Percentiles rank a stretch among this genome's conserved stretches.
Conservation (phyloP, 2,888 invertebrate species). For the Idaea dimidiata region DNA sequence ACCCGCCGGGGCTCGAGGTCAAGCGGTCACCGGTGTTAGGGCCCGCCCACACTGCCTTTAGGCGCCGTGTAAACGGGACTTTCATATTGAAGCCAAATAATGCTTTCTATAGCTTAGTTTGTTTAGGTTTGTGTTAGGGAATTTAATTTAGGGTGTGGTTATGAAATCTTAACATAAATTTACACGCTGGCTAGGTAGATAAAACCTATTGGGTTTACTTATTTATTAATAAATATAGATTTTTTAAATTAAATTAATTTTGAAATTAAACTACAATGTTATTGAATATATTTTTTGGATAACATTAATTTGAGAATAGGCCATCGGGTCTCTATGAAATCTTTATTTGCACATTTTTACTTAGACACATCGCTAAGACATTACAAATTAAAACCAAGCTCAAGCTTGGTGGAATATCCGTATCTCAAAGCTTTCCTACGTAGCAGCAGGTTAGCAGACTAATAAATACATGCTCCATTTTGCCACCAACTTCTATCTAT, state of each 20-base stretch:
- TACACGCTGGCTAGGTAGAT: too few relatives aligned
- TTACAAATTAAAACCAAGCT: too few relatives aligned
- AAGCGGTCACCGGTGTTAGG: constrained; percentile 67
- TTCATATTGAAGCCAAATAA: constrained; percentile 13
- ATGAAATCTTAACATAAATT: not conserved
- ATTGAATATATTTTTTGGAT: too few relatives aligned
- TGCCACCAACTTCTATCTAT: not conserved
- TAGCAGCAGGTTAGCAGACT: not conserved
- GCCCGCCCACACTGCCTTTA: constrained; percentile 47
- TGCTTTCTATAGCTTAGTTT: not conserved
- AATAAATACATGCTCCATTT: not conserved
- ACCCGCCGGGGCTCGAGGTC: constrained; percentile 67
- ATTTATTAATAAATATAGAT: too few relatives aligned
- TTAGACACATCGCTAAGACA: too few relatives aligned
- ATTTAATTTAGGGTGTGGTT: not conserved
- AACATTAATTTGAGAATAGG: too few relatives aligned
- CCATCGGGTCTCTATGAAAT: too few relatives aligned
- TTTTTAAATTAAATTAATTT: too few relatives aligned
- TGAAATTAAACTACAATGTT: too few relatives aligned
- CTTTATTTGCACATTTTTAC: too few relatives aligned
- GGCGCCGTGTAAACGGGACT: constrained; percentile 40
- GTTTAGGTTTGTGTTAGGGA: not conserved
- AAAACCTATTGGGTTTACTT: too few relatives aligned
- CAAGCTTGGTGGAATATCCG: too few relatives aligned
- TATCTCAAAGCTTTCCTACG: not conserved